Base-by-base conservation (phyloP, 2,888 invertebrate genomes). In the Eugnorisma glareosa region DNA sequence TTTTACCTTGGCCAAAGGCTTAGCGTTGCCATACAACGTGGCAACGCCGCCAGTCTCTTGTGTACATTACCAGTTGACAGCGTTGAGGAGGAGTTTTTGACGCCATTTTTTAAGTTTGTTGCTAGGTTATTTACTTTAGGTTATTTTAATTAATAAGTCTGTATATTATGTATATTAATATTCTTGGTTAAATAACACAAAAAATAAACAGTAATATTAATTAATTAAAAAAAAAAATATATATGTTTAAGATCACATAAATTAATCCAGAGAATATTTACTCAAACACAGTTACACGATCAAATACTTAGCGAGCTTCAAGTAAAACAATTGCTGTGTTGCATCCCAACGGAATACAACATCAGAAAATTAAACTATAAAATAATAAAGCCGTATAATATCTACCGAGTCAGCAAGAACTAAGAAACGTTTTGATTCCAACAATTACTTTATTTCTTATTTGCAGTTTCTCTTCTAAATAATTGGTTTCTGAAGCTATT, bases 391-490 rank as follows among this genome's bases (percentile, higher is more conserved):
- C 15, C 24, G 43, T 66, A 37, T 61, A 73, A 67, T 67, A 74
- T 28, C 28, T 40, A 48, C 35, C 67, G 13, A 79, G 43, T 78
- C 54, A 43, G 57, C 40, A 66, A 75, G 31, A 84, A 54, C 40
- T 61, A 51, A 66, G 48, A 70, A 48, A 63, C 11, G 21, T 77
- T 64, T 63, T 59, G n/a, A 64, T 83, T 77, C n/a, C 45, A 70
- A 85, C 73, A 73, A 77, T 85, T 84, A 63, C 45, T 84, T 81
- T 81, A 73, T 69, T 82, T 85, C 82, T 81, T 82, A 81, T 85
- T 85, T 82, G 71, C 76, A 81, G 72, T 76, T 69, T 67, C 59
- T 84, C 67, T 64, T 76, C 70, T 37, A 48, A n/a, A 73, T 85
- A 83, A 83, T 85, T 84, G 74, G 75, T 86, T 83, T 79, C 59